Evolutionary conservation across 2,113 vertebrate species (phyloP), one percentile per base, ranked within the genome.

Genomic region (Peromyscus californicus): DNA sequence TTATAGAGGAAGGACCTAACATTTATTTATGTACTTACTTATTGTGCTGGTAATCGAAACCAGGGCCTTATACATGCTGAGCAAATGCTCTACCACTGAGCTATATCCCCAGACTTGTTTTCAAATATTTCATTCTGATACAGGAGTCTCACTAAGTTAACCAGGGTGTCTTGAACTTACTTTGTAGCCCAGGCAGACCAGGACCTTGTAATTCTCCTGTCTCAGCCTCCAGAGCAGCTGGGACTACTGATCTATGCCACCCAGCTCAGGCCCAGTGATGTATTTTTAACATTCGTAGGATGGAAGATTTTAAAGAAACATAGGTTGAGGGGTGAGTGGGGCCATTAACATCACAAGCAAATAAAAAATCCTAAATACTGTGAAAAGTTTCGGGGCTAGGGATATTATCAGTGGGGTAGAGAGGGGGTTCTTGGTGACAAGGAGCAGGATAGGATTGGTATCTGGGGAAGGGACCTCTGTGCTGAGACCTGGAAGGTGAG

Each of bases 291-390:
- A 67, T 0, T 1, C 24, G 84, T 10, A 26, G 31, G 31, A 86
- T 0, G 13, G 63, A 90, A 21, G 63, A 76, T 82, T 93, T 87
- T 61, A 74, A 82, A 83, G 80, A 67, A 84, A 72, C 17, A 72
- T 88, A 2, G 72, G 31, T 6, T 82, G 36, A 1, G 1, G 16
- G 33, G 2, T 1, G 3, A 4, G 19, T 5, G n/a, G 36, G 54
- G 24, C 39, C 42, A 67, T 54, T 74, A 57, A 67, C 17, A 65
- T 39, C 36, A 29, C 31, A 79, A 69, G 36, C n/a, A 85, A 92
- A 67, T n/a, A 86, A 36, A 85, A 83, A 90, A 88, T 63, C 45
- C n/a, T 88, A 79, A 79, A 70, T 69, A 36, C 85, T 26, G 5
- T 67, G 12, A 39, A 90, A 75, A n/a, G 11, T 57, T n/a, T 9